Evolutionary conservation across 53 echinoderm and acorn worm species (phyloP).

Genomic region (Crossaster papposus): DNA sequence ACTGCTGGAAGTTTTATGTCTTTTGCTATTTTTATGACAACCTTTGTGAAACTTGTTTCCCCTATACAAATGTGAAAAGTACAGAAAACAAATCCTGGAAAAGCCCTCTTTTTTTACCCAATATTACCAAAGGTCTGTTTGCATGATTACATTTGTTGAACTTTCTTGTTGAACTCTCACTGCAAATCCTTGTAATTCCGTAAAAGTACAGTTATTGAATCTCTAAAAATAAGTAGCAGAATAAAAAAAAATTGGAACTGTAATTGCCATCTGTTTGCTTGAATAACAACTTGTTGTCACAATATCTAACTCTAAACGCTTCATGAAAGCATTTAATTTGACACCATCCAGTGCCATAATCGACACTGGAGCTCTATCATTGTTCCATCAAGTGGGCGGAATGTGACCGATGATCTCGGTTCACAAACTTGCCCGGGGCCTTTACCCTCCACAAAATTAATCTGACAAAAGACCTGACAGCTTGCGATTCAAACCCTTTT

Average conservation of each 20-base stretch:
- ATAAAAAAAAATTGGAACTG: background rate
- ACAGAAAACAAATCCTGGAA: too few species aligned
- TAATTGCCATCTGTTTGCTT: background rate
- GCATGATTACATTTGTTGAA: too few species aligned
- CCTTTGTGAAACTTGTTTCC: too few species aligned
- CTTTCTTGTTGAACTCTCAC: too few species aligned
- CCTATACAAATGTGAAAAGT: too few species aligned
- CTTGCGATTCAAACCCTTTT: background rate
- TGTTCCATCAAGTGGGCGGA: background rate
- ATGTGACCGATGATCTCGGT: conserved; percentile 5
- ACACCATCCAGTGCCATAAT: conserved; percentile 4
- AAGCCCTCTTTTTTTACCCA: background rate
- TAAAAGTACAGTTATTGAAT: background rate
- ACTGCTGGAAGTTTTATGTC: too few species aligned
- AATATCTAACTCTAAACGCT: background rate
- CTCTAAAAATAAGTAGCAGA: background rate
- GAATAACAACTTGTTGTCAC: background rate
- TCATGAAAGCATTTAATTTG: conserved; percentile 20
- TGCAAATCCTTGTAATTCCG: background rate
- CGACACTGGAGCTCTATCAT: conserved; percentile 1
- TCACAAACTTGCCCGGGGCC: background rate
- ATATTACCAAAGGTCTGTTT: too few species aligned
- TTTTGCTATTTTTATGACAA: too few species aligned
- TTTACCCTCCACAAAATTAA: conserved; percentile 24
- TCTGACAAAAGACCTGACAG: conserved; percentile 38